Evolutionary conservation across 1,140 invertebrate species (phyloP).

Genomic region (Drosophila jambulina): DNA sequence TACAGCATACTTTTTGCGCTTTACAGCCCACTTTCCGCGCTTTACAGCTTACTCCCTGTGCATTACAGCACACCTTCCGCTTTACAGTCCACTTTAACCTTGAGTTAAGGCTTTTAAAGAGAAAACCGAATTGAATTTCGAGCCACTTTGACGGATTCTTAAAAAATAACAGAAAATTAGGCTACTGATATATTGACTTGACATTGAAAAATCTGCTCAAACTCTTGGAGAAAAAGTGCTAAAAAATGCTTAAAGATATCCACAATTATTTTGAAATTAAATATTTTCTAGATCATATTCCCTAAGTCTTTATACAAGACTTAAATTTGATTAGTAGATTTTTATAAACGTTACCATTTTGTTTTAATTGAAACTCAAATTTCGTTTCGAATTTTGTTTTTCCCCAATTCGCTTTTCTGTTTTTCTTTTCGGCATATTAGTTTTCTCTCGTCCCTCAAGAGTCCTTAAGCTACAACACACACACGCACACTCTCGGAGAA

Average conservation of each 20-base stretch:
- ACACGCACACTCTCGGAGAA: constrained; percentile 4
- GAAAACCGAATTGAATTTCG: too few relatives aligned
- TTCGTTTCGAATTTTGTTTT: not conserved
- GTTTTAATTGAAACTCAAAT: not conserved
- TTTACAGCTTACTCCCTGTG: not conserved
- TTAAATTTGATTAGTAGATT: too few relatives aligned
- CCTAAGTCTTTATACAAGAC: not conserved
- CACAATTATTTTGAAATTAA: not conserved
- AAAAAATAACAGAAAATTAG: not conserved
- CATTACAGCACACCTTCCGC: too few relatives aligned
- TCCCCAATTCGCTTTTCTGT: constrained; percentile 4
- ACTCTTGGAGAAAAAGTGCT: too few relatives aligned
- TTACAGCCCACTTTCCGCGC: not conserved
- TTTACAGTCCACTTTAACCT: not conserved
- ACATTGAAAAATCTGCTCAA: not conserved
- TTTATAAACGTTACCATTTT: not conserved
- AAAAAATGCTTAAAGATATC: too few relatives aligned
- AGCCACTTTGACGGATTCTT: not conserved
- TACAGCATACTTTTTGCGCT: too few relatives aligned
- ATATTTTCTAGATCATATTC: too few relatives aligned
- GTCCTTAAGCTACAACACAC: constrained; percentile 15
- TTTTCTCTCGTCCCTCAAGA: constrained; percentile 2
- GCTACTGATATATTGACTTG: not conserved
- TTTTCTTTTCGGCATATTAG: constrained; percentile 22
- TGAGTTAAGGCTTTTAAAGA: not conserved